phyloP scores from a whole-genome alignment of 2,113 vertebrate genomes.

The Meleagris gallopavo region DNA sequence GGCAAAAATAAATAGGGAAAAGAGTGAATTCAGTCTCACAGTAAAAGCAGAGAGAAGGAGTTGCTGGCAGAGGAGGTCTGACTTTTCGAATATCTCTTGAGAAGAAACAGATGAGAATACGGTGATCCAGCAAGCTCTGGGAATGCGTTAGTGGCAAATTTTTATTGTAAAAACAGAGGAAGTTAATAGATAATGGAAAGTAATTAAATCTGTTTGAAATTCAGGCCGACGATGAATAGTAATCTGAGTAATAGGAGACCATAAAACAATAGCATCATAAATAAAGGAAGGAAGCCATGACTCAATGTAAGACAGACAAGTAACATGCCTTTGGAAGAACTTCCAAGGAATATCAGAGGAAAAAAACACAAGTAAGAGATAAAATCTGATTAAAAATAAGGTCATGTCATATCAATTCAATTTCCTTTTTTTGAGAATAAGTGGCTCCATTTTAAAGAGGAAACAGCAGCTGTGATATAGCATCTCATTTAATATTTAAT shows the following conservation, averaged over 20 bases:
- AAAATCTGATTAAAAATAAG: conserved; percentile 14
- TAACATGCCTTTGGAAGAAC: conserved; percentile 1
- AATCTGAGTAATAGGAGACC: background rate
- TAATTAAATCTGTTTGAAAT: conserved; percentile 27
- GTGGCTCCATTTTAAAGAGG: background rate
- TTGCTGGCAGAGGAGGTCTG: background rate
- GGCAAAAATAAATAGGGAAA: background rate
- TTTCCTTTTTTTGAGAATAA: conserved; percentile 19
- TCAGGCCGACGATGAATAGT: background rate
- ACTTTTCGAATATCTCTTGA: background rate
- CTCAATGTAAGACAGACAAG: background rate
- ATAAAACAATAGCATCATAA: conserved; percentile 29
- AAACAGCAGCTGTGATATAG: background rate
- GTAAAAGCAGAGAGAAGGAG: background rate
- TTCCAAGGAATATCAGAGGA: conserved; percentile 11
- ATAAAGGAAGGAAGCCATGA: conserved; percentile 36
- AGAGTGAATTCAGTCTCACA: background rate
- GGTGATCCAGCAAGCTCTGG: conserved; percentile 22
- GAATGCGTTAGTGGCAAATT: background rate
- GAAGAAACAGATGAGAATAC: background rate
- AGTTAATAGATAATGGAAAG: conserved; percentile 17
- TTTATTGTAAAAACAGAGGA: conserved; percentile 8
- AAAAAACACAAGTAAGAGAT: background rate
- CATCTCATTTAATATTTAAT: background rate
- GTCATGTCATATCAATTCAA: background rate